Conservation (phyloP, 2,797 vertebrate species). For the Mallotus villosus region DNA sequence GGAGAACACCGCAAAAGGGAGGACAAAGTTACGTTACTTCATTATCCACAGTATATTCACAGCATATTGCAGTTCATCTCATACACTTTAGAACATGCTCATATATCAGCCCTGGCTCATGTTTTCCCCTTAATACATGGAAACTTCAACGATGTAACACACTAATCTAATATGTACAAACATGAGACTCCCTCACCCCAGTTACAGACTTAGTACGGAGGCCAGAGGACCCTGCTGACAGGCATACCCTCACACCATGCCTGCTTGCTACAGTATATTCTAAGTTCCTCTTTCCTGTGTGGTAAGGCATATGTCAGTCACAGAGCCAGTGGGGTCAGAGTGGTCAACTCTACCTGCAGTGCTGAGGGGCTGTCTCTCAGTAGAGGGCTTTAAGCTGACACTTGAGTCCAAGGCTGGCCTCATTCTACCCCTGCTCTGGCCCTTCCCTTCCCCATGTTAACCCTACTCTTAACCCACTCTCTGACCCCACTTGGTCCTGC, state of each 20-base stretch:
- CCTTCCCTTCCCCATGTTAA: not conserved
- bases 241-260: not conserved
- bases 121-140: not conserved
- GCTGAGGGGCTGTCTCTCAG: constrained; percentile 1
- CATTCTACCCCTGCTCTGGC: not conserved
- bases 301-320: not conserved
- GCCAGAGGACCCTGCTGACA: not conserved
- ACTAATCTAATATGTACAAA: not conserved
- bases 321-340: constrained; percentile 1
- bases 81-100: not conserved
- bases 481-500: not conserved
- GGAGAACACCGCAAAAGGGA: constrained; percentile 8
- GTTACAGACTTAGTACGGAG: not conserved
- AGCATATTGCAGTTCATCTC: not conserved
- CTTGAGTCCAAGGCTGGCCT: constrained; percentile 1
- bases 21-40: not conserved
- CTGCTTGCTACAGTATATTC: not conserved
- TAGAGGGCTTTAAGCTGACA: constrained; percentile 14
- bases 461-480: not conserved
- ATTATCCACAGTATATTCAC: not conserved
- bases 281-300: constrained; percentile 6
- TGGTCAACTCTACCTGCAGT: not conserved
- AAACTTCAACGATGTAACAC: not conserved
- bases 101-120: not conserved
- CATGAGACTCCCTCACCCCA: not conserved